Conservation (phyloP, 2,797 vertebrate genomes). For the Clarias fuscus region DNA sequence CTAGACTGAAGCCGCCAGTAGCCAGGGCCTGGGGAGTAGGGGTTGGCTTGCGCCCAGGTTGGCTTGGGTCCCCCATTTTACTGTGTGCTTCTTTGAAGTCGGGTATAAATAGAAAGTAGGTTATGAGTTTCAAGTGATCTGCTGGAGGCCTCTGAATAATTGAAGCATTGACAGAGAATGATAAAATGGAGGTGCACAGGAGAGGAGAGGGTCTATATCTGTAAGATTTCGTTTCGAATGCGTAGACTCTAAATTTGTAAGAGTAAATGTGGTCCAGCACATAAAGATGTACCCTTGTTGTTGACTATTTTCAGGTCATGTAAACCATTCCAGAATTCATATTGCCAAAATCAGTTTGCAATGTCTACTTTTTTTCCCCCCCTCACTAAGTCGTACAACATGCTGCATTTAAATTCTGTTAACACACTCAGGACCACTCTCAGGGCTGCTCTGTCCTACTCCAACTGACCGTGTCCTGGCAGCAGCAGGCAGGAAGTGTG, state of each 20-base stretch:
- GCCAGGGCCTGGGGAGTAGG: constrained; percentile 1
- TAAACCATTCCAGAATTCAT: background rate
- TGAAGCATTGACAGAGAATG: constrained; percentile 60
- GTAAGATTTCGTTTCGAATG: too few species aligned
- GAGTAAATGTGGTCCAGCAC: background rate
- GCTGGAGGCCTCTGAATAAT: constrained; percentile 72
- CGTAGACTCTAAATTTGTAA: background rate
- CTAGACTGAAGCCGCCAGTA: constrained; percentile 36
- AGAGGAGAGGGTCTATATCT: constrained; percentile 14
- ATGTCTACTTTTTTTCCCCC: background rate
- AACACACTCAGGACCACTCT: background rate
- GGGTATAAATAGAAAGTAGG: constrained; percentile 76
- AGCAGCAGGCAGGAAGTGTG: constrained; percentile 27
- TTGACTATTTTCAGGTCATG: background rate
- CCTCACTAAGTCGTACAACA: background rate
- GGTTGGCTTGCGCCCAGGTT: constrained; percentile 15
- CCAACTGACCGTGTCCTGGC: constrained; percentile 15
- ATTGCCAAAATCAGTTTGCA: background rate
- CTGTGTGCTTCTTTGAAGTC: constrained; percentile 74
- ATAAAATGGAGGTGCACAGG: constrained; percentile 32
- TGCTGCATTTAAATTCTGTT: background rate
- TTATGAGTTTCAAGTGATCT: constrained; percentile 76
- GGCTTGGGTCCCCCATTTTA: constrained; percentile 64
- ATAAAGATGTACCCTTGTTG: background rate
- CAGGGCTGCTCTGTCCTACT: constrained; percentile 27